phyloP scores from a whole-genome alignment of 2,888 invertebrate species.

The Drosophila kuntzei region DNA sequence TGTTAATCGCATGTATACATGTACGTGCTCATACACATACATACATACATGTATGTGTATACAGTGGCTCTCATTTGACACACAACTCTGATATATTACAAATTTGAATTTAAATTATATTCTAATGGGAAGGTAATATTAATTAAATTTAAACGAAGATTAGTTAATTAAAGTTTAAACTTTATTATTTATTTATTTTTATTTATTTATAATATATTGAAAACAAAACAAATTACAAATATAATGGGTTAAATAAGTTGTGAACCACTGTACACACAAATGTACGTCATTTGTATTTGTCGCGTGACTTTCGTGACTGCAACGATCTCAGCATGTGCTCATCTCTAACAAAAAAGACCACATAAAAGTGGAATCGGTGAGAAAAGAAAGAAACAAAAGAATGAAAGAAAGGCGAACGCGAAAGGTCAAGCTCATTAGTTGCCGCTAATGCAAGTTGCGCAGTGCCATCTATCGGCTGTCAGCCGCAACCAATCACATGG shows the following conservation, averaged over 20 bases:
- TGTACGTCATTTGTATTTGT: neutral
- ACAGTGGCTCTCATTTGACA: neutral
- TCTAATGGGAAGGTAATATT: too few relatives aligned
- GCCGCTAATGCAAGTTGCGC: slow-evolving; percentile 36
- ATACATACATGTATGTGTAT: too few relatives aligned
- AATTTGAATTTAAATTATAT: too few relatives aligned
- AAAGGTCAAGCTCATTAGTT: slow-evolving; percentile 60
- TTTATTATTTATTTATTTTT: neutral
- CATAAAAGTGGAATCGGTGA: slow-evolving; percentile 16
- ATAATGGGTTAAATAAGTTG: neutral
- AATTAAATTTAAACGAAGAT: too few relatives aligned
- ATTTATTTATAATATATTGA: neutral
- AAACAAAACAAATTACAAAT: neutral
- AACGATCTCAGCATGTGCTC: slow-evolving; percentile 13
- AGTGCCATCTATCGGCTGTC: slow-evolving; percentile 46
- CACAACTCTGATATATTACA: too few relatives aligned
- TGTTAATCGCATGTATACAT: slow-evolving; percentile 7
- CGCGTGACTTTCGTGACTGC: slow-evolving; percentile 8
- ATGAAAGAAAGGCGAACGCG: slow-evolving; percentile 6
- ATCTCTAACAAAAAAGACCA: slow-evolving; percentile 24
- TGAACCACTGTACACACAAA: neutral
- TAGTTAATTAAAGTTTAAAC: too few relatives aligned
- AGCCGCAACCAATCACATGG: slow-evolving; percentile 28
- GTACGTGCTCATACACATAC: neutral
- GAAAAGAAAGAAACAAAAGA: too few relatives aligned